Conservation (phyloP, 2,888 invertebrate species). For the Fragum whitleyi region DNA sequence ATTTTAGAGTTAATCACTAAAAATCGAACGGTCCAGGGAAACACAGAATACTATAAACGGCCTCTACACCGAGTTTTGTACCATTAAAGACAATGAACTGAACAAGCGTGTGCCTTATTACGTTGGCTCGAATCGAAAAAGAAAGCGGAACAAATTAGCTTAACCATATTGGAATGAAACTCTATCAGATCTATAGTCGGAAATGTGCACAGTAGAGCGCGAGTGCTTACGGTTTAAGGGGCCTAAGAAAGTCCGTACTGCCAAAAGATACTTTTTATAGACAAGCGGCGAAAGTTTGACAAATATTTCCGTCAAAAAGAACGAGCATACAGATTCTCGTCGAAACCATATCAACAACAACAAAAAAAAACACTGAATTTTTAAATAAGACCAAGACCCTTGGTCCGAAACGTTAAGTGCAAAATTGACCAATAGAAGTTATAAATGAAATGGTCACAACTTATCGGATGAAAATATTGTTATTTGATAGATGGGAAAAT, state of each 20-base stretch:
- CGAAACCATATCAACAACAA: constrained; percentile 33
- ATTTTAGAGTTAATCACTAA: constrained; percentile 10
- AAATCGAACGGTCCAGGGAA: constrained; percentile 10
- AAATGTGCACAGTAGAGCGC: constrained; percentile 18
- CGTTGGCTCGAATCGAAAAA: constrained; percentile 2
- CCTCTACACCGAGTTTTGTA: constrained; percentile 1
- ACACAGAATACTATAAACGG: constrained; percentile 5
- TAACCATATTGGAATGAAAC: constrained; percentile 49
- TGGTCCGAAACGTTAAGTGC: constrained; percentile 35
- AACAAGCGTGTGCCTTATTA: constrained; percentile 28
- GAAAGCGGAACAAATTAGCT: constrained; percentile 24
- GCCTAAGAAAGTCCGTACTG: not conserved
- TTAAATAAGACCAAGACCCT: constrained; percentile 47
- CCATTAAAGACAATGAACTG: constrained; percentile 33
- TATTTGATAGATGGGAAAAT: constrained; percentile 38
- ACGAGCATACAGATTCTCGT: constrained; percentile 39
- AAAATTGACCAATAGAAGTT: constrained; percentile 32
- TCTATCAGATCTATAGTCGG: constrained; percentile 35
- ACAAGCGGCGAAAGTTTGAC: constrained; percentile 15
- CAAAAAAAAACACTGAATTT: constrained; percentile 45
- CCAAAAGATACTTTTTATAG: not conserved
- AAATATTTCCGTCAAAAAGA: constrained; percentile 28
- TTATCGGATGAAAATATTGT: constrained; percentile 15
- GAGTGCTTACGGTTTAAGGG: constrained; percentile 20
- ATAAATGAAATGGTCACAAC: constrained; percentile 13